Percentiles rank a stretch among this genome's conserved stretches.
Evolutionary conservation across 1,140 invertebrate genomes (phyloP).

Genomic region (Spodoptera litura): DNA sequence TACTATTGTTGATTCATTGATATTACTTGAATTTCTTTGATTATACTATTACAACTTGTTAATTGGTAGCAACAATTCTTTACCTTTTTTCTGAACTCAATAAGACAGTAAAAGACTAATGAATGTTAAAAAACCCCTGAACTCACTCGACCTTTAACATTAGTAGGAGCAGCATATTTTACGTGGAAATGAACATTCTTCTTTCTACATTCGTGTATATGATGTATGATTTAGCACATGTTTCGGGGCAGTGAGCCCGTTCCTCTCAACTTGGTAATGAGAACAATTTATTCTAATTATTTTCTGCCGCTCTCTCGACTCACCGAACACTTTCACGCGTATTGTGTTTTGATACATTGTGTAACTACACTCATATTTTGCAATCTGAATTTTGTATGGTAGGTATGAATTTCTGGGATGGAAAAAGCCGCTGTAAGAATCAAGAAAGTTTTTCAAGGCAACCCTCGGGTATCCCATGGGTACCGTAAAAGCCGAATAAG

Average conservation of each 20-base stretch:
- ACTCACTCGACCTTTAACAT: too few species aligned
- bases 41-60: too few species aligned
- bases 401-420: slow-evolving; percentile 1
- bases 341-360: slow-evolving; percentile 34
- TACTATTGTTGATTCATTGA: too few species aligned
- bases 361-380: background rate
- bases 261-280: slow-evolving; percentile 55
- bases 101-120: too few species aligned
- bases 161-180: too few species aligned
- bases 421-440: background rate
- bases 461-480: background rate
- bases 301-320: slow-evolving; percentile 42
- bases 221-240: slow-evolving; percentile 55
- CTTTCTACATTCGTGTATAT: slow-evolving; percentile 52
- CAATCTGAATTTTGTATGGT: background rate
- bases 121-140: too few species aligned
- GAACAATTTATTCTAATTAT: slow-evolving; percentile 63
- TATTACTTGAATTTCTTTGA: too few species aligned
- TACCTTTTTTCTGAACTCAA: too few species aligned
- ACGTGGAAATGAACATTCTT: background rate
- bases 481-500: background rate
- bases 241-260: slow-evolving; percentile 46
- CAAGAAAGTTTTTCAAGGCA: background rate
- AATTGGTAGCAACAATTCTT: too few species aligned
- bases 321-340: slow-evolving; percentile 52